These are phyloP conservation scores for Drosophila nasuta DNA, from an alignment of 1,140 invertebrate genomes.

Conservation along the genomic window DNA sequence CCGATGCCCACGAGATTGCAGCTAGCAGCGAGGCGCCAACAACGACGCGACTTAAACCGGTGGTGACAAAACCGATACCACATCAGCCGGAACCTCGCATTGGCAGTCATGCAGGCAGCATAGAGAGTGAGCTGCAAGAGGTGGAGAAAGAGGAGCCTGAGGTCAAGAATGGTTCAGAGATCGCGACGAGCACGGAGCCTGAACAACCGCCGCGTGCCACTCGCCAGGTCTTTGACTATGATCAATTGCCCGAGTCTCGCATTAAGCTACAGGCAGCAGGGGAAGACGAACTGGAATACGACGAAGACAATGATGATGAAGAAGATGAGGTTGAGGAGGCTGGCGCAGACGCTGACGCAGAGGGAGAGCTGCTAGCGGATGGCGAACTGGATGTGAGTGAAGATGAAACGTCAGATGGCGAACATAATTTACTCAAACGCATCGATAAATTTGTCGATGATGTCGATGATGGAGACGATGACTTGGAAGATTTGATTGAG, in stretches of 20 bases:
- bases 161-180: conserved; percentile 45
- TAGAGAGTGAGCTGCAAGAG: conserved; percentile 50
- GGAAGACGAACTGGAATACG: conserved; percentile 29
- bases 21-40: conserved; percentile 32
- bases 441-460: conserved; percentile 76
- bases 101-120: conserved; percentile 55
- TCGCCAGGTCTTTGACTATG: conserved; percentile 82
- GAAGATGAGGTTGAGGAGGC: conserved; percentile 27
- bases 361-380: conserved; percentile 39
- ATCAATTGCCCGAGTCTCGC: conserved; percentile 81
- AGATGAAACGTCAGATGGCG: conserved; percentile 40
- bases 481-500: conserved; percentile 70
- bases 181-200: conserved; percentile 63
- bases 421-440: conserved; percentile 76
- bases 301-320: conserved; percentile 4
- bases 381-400: conserved; percentile 25
- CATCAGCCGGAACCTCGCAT: conserved; percentile 74
- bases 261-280: conserved; percentile 48
- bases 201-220: conserved; percentile 61
- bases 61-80: conserved; percentile 54
- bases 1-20: conserved; percentile 66
- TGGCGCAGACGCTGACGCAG: conserved; percentile 39
- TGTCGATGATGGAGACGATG: conserved; percentile 70
- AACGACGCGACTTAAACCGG: conserved; percentile 46
- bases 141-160: conserved; percentile 43